A percentile compares a stretch with the other conserved stretches of the same genome.
Conservation (phyloP, 2,888 invertebrate genomes). For the Odontocerum albicorne region DNA sequence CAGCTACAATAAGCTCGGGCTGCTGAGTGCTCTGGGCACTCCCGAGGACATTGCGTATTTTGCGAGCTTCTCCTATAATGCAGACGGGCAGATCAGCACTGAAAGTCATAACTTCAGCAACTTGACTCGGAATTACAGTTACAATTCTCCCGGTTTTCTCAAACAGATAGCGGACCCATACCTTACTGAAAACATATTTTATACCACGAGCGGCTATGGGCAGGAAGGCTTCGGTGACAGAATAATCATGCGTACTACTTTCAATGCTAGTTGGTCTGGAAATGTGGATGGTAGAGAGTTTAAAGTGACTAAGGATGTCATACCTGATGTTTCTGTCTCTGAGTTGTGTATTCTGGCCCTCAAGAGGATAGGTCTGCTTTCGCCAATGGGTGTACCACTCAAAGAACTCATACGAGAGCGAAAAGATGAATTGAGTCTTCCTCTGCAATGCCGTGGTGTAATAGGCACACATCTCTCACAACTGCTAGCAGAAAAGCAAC, state of each 20-base stretch:
- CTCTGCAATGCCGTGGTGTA: no score
- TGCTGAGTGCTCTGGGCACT: no score
- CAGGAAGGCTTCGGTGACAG: constrained; percentile 32
- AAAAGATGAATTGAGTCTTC: no score
- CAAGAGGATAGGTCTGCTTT: constrained; percentile 31
- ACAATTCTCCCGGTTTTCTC: constrained; percentile 34
- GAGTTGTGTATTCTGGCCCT: constrained; percentile 23
- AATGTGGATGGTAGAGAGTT: constrained; percentile 10
- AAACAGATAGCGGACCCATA: constrained; percentile 29
- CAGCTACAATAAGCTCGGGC: no score
- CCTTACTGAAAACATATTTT: constrained; percentile 30
- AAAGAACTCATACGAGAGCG: no score
- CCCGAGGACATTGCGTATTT: no score
- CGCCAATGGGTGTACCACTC: not conserved
- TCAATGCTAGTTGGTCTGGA: constrained; percentile 31
- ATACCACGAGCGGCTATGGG: constrained; percentile 36
- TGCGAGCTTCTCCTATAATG: no score
- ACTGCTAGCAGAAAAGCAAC: no score
- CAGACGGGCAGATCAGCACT: no score
- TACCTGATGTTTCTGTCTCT: not conserved
- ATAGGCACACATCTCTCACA: no score
- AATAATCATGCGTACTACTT: constrained; percentile 29
- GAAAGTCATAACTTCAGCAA: no score
- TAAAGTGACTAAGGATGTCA: constrained; percentile 20
- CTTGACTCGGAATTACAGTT: constrained; percentile 4